Conservation (phyloP, 2,113 vertebrate genomes). For the Aegypius monachus region DNA sequence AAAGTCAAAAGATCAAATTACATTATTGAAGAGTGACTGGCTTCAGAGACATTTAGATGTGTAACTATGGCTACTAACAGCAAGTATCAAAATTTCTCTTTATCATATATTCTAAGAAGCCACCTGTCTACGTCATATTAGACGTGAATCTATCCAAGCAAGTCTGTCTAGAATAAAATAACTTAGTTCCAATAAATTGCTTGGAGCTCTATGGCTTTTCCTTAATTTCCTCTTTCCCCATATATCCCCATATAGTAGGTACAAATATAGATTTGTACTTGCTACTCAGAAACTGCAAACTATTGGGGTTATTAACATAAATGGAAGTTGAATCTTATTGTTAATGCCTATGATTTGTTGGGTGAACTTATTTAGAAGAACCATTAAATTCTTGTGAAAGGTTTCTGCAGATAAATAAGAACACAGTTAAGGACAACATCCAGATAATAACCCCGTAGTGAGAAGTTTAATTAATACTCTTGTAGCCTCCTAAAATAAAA, state of each 20-base stretch:
- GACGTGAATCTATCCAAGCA: background rate
- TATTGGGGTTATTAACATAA: background rate
- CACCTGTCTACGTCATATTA: background rate
- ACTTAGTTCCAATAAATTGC: background rate
- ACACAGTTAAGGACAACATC: background rate
- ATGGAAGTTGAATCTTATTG: background rate
- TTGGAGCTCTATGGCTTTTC: background rate
- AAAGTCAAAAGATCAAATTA: background rate
- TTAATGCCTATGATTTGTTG: background rate
- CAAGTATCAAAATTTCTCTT: background rate
- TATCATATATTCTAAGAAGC: background rate
- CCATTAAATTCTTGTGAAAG: background rate
- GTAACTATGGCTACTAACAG: background rate
- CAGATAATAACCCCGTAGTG: background rate
- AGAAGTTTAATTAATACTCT: background rate
- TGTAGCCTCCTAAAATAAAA: background rate
- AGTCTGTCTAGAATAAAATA: background rate
- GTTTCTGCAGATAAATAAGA: background rate
- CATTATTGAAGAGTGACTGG: background rate
- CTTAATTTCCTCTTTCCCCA: background rate
- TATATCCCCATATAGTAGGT: background rate
- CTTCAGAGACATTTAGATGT: background rate
- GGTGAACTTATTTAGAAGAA: background rate
- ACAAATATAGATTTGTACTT: background rate
- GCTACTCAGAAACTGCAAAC: background rate